These are phyloP conservation scores for Venustoraphidia nigricollis DNA, from an alignment of 2,888 invertebrate genomes.

Conservation along the genomic window DNA sequence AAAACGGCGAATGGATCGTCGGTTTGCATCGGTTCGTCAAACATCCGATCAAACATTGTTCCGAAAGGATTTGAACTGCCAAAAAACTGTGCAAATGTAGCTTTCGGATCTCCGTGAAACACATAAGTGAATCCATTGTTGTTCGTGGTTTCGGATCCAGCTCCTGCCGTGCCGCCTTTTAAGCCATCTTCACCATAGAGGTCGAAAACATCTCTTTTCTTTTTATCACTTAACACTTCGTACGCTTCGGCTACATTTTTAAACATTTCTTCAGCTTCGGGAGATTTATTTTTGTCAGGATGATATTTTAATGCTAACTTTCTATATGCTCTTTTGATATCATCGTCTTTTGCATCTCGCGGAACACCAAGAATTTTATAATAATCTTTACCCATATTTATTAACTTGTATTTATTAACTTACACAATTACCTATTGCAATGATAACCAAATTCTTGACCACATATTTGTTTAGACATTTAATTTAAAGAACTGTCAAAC, in stretches of 20 bases:
- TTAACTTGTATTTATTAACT: no score
- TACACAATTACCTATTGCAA: no score
- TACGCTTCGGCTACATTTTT: constrained; percentile 96
- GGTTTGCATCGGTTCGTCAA: constrained; percentile 26
- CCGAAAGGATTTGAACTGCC: constrained; percentile 85
- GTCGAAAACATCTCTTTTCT: constrained; percentile 88
- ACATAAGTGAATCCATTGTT: constrained; percentile 59
- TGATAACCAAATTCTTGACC: no score
- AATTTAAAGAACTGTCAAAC: no score
- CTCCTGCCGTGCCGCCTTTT: constrained; percentile 50
- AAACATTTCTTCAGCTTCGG: constrained; percentile 86
- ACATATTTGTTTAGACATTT: no score
- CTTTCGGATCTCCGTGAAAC: constrained; percentile 86
- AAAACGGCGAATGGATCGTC: constrained; percentile 36
- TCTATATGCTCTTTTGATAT: constrained; percentile 90
- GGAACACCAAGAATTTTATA: constrained; percentile 80
- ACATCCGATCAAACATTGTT: constrained; percentile 57
- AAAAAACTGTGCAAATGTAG: constrained; percentile 94
- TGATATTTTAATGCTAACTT: constrained; percentile 92
- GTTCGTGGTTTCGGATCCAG: constrained; percentile 27
- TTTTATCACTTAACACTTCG: constrained; percentile 87
- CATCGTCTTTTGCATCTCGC: constrained; percentile 77
- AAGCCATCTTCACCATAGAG: constrained; percentile 81
- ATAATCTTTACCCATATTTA: constrained; percentile 85
- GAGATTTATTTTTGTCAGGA: constrained; percentile 91